A percentile compares a stretch with the other conserved stretches of the same genome.
These are phyloP conservation scores for Sminthurides aquaticus DNA, from an alignment of 2,888 invertebrate species.

Conservation along the genomic window DNA sequence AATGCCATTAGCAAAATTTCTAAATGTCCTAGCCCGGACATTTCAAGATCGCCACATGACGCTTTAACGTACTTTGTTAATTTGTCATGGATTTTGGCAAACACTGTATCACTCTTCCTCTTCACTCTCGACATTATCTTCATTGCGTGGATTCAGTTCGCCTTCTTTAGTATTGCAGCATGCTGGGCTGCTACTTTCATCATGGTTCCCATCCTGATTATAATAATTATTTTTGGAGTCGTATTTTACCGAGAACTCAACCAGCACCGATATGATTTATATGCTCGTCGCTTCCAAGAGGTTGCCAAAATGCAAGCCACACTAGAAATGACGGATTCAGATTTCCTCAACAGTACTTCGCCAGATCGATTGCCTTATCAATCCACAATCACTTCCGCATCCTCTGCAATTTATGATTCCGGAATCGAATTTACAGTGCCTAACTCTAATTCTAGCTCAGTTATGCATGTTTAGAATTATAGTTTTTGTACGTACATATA, in stretches of 20 bases:
- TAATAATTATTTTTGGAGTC: conserved; percentile 1
- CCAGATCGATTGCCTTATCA: not conserved
- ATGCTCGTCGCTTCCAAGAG: not conserved
- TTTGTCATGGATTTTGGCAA: conserved; percentile 27
- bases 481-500: no score
- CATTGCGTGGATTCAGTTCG: conserved; percentile 38
- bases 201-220: conserved; percentile 1
- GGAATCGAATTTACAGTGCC: not conserved
- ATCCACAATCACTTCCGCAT: not conserved
- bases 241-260: conserved; percentile 5
- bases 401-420: not conserved
- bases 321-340: not conserved
- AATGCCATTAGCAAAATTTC: conserved; percentile 36
- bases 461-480: not conserved
- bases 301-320: not conserved
- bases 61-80: conserved; percentile 26
- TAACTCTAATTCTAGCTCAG: not conserved
- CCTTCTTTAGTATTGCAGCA: not conserved
- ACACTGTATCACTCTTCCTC: conserved; percentile 33
- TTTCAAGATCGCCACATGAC: conserved; percentile 35
- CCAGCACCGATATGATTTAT: not conserved
- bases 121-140: conserved; percentile 37
- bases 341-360: not conserved
- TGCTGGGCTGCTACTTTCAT: not conserved
- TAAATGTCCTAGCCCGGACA: conserved; percentile 20